These are phyloP conservation scores for Oscheius myriophilus DNA, from an alignment of 2,888 invertebrate genomes.

Conservation along the genomic window DNA sequence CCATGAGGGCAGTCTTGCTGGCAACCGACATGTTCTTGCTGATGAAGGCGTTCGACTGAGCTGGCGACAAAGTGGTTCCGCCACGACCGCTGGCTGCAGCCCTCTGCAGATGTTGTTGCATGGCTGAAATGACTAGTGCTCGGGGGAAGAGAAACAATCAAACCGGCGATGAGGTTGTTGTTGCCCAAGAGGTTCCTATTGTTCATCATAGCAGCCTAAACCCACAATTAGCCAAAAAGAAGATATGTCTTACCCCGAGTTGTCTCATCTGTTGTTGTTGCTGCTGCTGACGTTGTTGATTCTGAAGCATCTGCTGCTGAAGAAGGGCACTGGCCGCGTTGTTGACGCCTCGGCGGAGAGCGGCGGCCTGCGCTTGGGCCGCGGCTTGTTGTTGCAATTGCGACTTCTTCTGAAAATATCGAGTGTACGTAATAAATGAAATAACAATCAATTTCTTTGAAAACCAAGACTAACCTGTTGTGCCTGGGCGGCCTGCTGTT, in stretches of 20 bases:
- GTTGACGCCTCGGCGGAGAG: conserved; percentile 3
- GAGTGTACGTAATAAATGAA: not conserved
- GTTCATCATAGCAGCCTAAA: conserved; percentile 9
- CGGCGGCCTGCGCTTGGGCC: conserved; percentile 18
- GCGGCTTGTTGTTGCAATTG: conserved; percentile 27
- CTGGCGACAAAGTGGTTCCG: conserved; percentile 3
- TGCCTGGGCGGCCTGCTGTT: conserved; percentile 56
- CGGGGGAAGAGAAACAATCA: not conserved
- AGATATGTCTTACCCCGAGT: conserved; percentile 23
- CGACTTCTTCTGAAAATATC: conserved; percentile 25
- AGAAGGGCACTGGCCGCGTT: conserved; percentile 10
- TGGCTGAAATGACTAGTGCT: conserved; percentile 16
- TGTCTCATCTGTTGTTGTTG: conserved; percentile 33
- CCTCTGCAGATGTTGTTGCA: conserved; percentile 37
- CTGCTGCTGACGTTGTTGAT: conserved; percentile 36
- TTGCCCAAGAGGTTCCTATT: conserved; percentile 19
- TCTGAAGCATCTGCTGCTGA: conserved; percentile 36
- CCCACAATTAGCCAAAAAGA: not conserved
- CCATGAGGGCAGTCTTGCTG: conserved; percentile 13
- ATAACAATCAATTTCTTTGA: not conserved
- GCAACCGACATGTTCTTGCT: conserved; percentile 6
- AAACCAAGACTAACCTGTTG: conserved; percentile 7
- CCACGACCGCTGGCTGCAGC: conserved; percentile 12
- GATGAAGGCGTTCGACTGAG: not conserved
- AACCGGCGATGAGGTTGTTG: conserved; percentile 32